These are phyloP conservation scores for Myiotriccus ornatus DNA, from an alignment of 2,797 vertebrate genomes.

Conservation along the genomic window DNA sequence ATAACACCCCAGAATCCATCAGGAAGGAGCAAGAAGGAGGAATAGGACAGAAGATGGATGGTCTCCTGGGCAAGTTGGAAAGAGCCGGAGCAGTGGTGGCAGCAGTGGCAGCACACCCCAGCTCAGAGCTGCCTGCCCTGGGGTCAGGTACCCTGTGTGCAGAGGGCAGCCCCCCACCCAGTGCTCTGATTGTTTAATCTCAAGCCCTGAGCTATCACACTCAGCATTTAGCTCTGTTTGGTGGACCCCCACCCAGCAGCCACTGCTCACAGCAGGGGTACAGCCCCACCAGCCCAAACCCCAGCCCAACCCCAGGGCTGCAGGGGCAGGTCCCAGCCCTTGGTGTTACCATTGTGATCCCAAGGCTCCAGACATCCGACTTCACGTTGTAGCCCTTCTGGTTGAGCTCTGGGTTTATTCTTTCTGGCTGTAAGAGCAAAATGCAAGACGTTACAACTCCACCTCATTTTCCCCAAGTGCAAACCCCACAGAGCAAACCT, in stretches of 20 bases:
- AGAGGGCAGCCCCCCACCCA: neutral
- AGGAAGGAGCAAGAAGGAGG: neutral
- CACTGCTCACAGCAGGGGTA: neutral
- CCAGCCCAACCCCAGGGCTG: neutral
- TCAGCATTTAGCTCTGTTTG: neutral
- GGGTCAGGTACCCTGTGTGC: neutral
- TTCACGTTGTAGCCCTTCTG: conserved; percentile 84
- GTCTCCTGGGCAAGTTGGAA: neutral
- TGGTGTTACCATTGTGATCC: conserved; percentile 78
- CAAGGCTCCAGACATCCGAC: conserved; percentile 81
- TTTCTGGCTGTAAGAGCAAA: conserved; percentile 73
- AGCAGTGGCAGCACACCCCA: fast-evolving
- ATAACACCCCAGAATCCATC: neutral
- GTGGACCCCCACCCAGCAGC: neutral
- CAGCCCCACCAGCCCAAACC: neutral
- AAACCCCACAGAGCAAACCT: neutral
- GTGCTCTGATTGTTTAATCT: neutral
- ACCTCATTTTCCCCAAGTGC: neutral
- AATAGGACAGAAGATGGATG: neutral
- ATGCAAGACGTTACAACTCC: neutral
- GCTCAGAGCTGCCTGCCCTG: neutral
- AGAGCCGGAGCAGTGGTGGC: neutral
- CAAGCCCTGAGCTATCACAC: neutral
- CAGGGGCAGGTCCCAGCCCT: neutral
- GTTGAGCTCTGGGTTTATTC: conserved; percentile 82